Base-by-base conservation (phyloP, 2,797 vertebrate genomes). In the Gymnodraco acuticeps region DNA sequence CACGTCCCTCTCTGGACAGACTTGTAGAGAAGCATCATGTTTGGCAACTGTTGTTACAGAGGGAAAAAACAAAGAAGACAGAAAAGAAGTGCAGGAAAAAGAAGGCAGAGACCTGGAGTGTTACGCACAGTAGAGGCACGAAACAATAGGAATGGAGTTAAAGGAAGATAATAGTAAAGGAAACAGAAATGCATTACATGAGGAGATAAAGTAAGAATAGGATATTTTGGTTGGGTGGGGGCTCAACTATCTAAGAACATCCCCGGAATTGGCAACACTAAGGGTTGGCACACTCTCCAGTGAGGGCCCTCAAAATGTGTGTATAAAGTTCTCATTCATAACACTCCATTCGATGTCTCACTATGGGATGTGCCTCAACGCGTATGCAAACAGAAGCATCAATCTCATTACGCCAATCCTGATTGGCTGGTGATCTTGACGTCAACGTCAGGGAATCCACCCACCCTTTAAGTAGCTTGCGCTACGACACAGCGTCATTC, bases 1-100 rank as follows among this genome's bases (percentile, higher is more conserved):
- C 86, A 85, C 82, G 82, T 84, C 56, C 77, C 83, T 86, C 85
- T 84, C 84, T 89, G 86, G 87, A 86, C 72, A 77, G 78, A 82
- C 80, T 87, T 78, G 64, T 70, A 61, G 66, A 75, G 69, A 86
- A 75, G 80, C 82, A 85, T 82, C 82, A 77, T 89, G 79, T 84
- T 87, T 84, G 82, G 89, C 85, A 90, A 83, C 76, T 72, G 76
- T 88, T 89, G 73, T 77, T 73, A 85, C 62, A 59, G 38, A 76
- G 27, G 19, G 55, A 70, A 72, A 64, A 75, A 69, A 81, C 74
- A 82, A 83, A 83, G 62, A 55, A 73, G n/a, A 78, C 15, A 60
- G 14, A 80, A 54, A 38, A 58, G 23, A 53, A 51, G 51, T 66
- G 23, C 27, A 55, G 16, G 33, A 43, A 15, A 70, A 56, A 75